A percentile compares a stretch with the other conserved stretches of the same genome.
Conservation (phyloP, 2,113 vertebrate species). For the Perccottus glenii region DNA sequence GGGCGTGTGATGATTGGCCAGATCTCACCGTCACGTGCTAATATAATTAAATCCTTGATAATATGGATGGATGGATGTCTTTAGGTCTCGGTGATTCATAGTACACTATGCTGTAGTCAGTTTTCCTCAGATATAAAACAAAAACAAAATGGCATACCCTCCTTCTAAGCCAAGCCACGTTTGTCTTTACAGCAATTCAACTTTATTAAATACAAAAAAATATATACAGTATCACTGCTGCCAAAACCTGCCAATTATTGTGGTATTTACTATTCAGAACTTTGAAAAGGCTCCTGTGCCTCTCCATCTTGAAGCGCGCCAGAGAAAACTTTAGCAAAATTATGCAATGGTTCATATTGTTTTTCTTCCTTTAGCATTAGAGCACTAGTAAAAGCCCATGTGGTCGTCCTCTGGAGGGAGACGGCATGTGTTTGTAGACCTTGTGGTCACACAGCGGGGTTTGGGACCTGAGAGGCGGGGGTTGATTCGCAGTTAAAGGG, state of each 20-base stretch:
- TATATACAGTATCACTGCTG: too few relatives aligned
- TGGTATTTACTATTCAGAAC: constrained; percentile 60
- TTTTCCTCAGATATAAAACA: constrained; percentile 38
- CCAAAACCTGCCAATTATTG: constrained; percentile 69
- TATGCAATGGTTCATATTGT: constrained; percentile 36
- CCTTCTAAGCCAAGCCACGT: constrained; percentile 47
- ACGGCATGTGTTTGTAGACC: constrained; percentile 76
- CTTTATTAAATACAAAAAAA: constrained; percentile 65
- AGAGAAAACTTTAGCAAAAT: constrained; percentile 51
- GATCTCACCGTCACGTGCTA: too few relatives aligned
- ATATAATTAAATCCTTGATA: too few relatives aligned
- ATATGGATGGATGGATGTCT: too few relatives aligned
- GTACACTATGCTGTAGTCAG: too few relatives aligned
- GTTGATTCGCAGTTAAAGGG: constrained; percentile 43
- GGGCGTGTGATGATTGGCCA: too few relatives aligned
- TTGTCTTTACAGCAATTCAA: constrained; percentile 41
- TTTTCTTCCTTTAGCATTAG: constrained; percentile 48
- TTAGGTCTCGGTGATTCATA: too few relatives aligned
- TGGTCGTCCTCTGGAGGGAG: constrained; percentile 55
- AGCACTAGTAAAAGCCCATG: constrained; percentile 67
- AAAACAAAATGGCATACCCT: constrained; percentile 9
- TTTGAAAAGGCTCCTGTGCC: constrained; percentile 44
- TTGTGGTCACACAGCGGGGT: constrained; percentile 69
- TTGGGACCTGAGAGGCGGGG: constrained; percentile 33
- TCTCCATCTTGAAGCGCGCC: constrained; percentile 28